Conservation (phyloP, 2,888 invertebrate species). For the Coenonympha arcania region DNA sequence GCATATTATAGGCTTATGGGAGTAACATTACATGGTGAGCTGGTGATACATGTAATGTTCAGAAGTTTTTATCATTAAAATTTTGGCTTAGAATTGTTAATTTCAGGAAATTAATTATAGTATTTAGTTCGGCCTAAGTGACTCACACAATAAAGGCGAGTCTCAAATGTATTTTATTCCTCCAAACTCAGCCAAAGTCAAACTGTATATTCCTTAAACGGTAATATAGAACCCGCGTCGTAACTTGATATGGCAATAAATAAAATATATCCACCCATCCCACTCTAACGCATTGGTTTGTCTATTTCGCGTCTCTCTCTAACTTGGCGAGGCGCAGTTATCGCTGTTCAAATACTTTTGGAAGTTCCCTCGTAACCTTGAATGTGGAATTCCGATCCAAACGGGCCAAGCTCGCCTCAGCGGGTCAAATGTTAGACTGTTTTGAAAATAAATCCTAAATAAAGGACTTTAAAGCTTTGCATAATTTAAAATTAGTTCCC, state of each 20-base stretch:
- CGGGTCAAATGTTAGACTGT: conserved; percentile 18
- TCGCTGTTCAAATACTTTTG: conserved; percentile 66
- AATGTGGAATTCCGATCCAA: conserved; percentile 44
- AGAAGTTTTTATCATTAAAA: too few relatives aligned
- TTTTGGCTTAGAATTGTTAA: too few relatives aligned
- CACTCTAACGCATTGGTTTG: conserved; percentile 34
- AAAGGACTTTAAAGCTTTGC: background rate
- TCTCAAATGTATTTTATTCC: background rate
- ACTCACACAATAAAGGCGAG: too few relatives aligned
- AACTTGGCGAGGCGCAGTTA: conserved; percentile 50
- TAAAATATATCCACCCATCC: conserved; percentile 52
- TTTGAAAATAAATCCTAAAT: background rate
- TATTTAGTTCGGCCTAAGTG: too few relatives aligned
- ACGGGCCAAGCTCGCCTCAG: too few relatives aligned
- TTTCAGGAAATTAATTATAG: too few relatives aligned
- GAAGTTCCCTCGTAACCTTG: conserved; percentile 66
- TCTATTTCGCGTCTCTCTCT: conserved; percentile 12
- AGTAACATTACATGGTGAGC: too few relatives aligned
- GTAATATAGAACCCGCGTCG: conserved; percentile 42
- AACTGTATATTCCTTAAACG: background rate
- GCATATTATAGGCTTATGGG: too few relatives aligned
- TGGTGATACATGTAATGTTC: too few relatives aligned
- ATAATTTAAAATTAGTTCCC: background rate
- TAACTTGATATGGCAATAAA: conserved; percentile 68
- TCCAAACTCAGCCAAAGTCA: background rate